Conservation (phyloP, 2,888 invertebrate genomes). For the Cerastis rubricosa region DNA sequence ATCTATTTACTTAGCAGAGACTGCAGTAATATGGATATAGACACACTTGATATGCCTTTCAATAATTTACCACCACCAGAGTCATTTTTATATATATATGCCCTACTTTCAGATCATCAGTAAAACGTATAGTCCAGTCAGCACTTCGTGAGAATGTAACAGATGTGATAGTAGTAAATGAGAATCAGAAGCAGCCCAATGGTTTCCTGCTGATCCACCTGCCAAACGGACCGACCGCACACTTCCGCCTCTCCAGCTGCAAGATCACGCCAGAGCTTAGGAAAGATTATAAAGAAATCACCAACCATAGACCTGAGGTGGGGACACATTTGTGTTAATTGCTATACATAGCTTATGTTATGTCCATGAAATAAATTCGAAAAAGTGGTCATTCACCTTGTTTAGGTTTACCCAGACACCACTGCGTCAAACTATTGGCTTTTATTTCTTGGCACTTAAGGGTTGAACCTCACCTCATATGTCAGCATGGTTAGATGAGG, state of each 20-base stretch:
- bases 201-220: constrained; percentile 98
- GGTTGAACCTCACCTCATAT: not conserved
- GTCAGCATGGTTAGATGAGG: too few species aligned
- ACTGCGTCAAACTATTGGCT: not conserved
- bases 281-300: constrained; percentile 95
- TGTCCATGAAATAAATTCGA: not conserved
- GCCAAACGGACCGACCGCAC: constrained; percentile 99
- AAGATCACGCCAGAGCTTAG: constrained; percentile 96
- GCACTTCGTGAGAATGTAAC: constrained; percentile 95
- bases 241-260: constrained; percentile 98
- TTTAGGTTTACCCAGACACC: not conserved
- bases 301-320: constrained; percentile 97
- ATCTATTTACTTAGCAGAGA: not conserved
- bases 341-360: not conserved
- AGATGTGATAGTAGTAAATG: constrained; percentile 98
- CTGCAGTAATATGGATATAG: not conserved
- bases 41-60: not conserved
- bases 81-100: not conserved
- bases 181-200: constrained; percentile 97
- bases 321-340: not conserved
- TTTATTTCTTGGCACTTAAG: not conserved
- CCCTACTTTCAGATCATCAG: constrained; percentile 92
- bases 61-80: not conserved
- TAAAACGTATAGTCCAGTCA: constrained; percentile 98
- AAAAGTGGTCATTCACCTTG: not conserved